A percentile compares a stretch with the other conserved stretches of the same genome.
Conservation (phyloP, 2,113 vertebrate species). For the Brienomyrus brachyistius region DNA sequence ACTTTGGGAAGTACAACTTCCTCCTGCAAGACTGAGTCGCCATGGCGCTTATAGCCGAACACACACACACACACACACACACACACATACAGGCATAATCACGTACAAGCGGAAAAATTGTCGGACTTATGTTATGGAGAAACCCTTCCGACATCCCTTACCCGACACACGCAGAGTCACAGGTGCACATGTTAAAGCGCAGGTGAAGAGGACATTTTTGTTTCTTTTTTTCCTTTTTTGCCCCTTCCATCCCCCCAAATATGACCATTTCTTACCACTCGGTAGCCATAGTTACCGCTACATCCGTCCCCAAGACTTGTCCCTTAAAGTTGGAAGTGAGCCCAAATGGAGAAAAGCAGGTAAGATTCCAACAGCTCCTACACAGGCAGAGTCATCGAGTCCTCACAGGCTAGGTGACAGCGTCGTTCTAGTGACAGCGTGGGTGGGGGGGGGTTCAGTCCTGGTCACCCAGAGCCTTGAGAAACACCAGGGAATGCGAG, state of each 20-base stretch:
- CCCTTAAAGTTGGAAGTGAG: not conserved
- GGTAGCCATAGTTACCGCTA: not conserved
- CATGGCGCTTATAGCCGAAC: conserved; percentile 10
- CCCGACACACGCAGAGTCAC: not conserved
- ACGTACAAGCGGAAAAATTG: conserved; percentile 20
- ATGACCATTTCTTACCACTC: not conserved
- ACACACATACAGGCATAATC: conserved; percentile 21
- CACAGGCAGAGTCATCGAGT: not conserved
- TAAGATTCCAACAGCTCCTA: not conserved
- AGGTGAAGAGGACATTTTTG: not conserved
- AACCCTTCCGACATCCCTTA: not conserved
- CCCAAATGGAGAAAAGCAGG: not conserved
- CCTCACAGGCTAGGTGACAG: not conserved
- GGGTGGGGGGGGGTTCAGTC: too few relatives aligned
- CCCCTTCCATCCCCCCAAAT: not conserved
- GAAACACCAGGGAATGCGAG: not conserved
- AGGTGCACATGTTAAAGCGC: not conserved
- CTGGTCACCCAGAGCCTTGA: not conserved
- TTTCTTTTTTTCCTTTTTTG: too few relatives aligned
- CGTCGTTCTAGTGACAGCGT: not conserved
- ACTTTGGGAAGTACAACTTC: conserved; percentile 77
- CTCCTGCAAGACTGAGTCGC: conserved; percentile 57
- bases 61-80: conserved; percentile 2
- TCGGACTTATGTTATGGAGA: not conserved
- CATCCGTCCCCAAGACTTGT: not conserved